Percentiles rank a stretch among this genome's conserved stretches.
Evolutionary conservation across 2,113 vertebrate species (phyloP).

Genomic region (Regulus satrapa): DNA sequence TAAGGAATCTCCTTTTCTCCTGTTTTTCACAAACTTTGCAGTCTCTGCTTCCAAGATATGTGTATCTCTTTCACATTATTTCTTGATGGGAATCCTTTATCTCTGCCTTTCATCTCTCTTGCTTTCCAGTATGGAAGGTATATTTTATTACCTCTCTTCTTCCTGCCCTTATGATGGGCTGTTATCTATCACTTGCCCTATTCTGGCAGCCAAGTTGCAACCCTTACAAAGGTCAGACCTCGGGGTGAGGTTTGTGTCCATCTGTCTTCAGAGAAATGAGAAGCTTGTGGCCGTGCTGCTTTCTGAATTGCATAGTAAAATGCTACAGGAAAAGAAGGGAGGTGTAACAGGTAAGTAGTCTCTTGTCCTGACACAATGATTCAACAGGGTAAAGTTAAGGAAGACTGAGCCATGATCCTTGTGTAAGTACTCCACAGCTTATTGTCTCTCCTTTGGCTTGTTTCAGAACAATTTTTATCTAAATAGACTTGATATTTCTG

Average conservation of each 20-base stretch:
- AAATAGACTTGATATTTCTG: slow-evolving; percentile 15
- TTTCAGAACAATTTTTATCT: slow-evolving; percentile 40
- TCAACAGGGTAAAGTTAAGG: neutral
- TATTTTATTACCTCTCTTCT: neutral
- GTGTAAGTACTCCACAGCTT: neutral
- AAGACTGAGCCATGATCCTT: neutral
- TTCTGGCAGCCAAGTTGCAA: neutral
- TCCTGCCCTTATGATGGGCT: neutral
- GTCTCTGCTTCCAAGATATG: neutral
- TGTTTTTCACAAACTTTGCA: neutral
- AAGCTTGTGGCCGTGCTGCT: neutral
- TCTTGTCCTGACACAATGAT: neutral
- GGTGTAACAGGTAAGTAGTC: neutral
- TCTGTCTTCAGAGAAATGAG: neutral
- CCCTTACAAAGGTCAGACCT: slow-evolving; percentile 13
- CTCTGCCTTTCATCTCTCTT: slow-evolving; percentile 30
- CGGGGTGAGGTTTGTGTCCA: neutral
- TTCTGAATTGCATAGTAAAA: neutral
- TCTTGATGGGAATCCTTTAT: neutral
- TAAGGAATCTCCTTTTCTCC: neutral
- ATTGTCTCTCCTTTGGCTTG: slow-evolving; percentile 9
- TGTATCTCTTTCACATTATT: neutral
- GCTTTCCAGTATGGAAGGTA: neutral
- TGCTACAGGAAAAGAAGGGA: neutral
- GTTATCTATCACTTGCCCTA: neutral